These are phyloP conservation scores for Megamerina dolium DNA, from an alignment of 2,888 invertebrate species.

Conservation along the genomic window DNA sequence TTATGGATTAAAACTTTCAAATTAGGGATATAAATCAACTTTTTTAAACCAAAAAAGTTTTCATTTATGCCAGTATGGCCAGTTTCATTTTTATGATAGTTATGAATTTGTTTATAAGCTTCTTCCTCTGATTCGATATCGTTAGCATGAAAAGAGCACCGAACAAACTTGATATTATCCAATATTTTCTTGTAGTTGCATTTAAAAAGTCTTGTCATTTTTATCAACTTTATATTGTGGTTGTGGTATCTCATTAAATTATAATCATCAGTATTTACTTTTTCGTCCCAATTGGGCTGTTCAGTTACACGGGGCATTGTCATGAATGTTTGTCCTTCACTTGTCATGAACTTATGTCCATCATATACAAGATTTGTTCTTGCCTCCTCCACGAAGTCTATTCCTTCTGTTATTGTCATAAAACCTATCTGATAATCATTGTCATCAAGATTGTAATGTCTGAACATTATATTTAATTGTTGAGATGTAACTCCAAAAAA, in stretches of 20 bases:
- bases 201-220: constrained; percentile 14
- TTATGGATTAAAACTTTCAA: too few species aligned
- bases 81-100: too few species aligned
- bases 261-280: constrained; percentile 4
- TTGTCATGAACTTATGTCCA: too few species aligned
- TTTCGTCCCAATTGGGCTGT: too few species aligned
- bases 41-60: constrained; percentile 17
- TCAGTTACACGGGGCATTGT: too few species aligned
- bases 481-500: too few species aligned
- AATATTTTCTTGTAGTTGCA: constrained; percentile 17
- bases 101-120: constrained; percentile 17
- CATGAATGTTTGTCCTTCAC: too few species aligned
- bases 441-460: constrained; percentile 10
- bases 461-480: constrained; percentile 13
- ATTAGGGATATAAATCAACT: constrained; percentile 15
- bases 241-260: constrained; percentile 11
- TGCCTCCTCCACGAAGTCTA: too few species aligned
- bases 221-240: constrained; percentile 11
- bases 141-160: constrained; percentile 13
- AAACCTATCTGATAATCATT: constrained; percentile 6
- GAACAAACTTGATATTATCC: constrained; percentile 15
- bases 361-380: too few species aligned
- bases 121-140: constrained; percentile 18
- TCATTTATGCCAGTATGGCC: constrained; percentile 18
- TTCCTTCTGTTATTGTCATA: constrained; percentile 2